Base-by-base conservation (phyloP, 2,888 invertebrate species). In the Ethmia dodecea region DNA sequence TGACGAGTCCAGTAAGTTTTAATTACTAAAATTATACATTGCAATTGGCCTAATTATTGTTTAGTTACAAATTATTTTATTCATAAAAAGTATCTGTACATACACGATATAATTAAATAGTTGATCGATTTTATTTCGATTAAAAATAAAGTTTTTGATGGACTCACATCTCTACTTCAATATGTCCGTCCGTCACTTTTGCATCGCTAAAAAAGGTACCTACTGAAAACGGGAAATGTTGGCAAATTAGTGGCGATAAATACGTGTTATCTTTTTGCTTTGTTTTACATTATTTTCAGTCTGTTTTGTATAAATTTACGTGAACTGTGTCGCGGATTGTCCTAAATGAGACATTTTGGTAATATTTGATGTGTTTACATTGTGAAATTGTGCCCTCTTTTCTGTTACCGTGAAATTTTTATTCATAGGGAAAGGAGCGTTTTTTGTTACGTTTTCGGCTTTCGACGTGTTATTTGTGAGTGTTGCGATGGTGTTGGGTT, bases 151-250 rank as follows among this genome's bases (percentile, higher is more conserved):
- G n/a, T n/a, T n/a, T n/a, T n/a, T n/a, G n/a, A 13, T 15, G 3
- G n/a, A 14, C 4, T 10, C 15, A 28, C 28, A 28, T 10, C 28
- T 11, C 41, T 42, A 35, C 45, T 46, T 52, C 56, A 67, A 67
- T 48, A 66, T 66, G 67, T 64, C 65, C 55, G 62, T 52, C 56
- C 33, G 34, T 36, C 45, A 41, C 37, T 31, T 28, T 37, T 29
- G 37, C 33, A 52, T 53, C 59, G 69, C 67, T 72, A 71, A 75
- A 78, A 77, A 79, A 74, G 70, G 68, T 61, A 61, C 18, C n/a
- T n/a, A n/a, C n/a, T 51, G 65, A 66, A 69, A 67, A 64, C 60
- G 75, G 71, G 35, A 79, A 78, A 76, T 79, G 75, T 83, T 83
- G 81, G 83, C 80, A 75, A 79, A 76, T 77, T 79, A 65, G 48